These are phyloP conservation scores for Apocrypta bakeri DNA, from an alignment of 1,140 invertebrate species.

Conservation along the genomic window DNA sequence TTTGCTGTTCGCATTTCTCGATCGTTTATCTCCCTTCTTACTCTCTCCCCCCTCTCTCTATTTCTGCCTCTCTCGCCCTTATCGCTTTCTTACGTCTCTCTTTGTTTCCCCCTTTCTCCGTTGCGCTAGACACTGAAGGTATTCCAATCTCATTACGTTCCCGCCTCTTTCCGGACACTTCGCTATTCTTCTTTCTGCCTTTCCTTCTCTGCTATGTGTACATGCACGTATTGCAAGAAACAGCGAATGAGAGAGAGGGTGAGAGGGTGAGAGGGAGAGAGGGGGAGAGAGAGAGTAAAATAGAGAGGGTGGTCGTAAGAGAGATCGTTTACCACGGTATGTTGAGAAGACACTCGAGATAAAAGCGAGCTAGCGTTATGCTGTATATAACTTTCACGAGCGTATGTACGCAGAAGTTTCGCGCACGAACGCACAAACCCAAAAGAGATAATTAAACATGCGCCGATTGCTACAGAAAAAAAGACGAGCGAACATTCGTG, in stretches of 20 bases:
- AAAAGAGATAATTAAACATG: slow-evolving; percentile 50
- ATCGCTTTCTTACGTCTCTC: slow-evolving; percentile 55
- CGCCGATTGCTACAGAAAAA: slow-evolving; percentile 21
- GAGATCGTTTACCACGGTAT: slow-evolving; percentile 31
- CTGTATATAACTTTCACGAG: neutral
- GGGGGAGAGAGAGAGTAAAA: neutral
- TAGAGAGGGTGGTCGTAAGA: neutral
- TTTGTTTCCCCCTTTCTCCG: slow-evolving; percentile 43
- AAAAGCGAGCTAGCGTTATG: neutral
- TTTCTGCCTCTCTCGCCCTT: slow-evolving; percentile 55
- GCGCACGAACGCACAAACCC: slow-evolving; percentile 30
- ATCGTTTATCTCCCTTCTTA: slow-evolving; percentile 47
- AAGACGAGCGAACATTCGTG: neutral
- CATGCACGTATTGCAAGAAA: neutral
- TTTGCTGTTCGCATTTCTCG: slow-evolving; percentile 36
- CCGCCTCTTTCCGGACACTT: slow-evolving; percentile 39
- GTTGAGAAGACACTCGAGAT: slow-evolving; percentile 34
- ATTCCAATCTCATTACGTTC: slow-evolving; percentile 60
- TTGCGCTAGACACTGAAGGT: slow-evolving; percentile 45
- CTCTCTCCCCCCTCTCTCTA: slow-evolving; percentile 47
- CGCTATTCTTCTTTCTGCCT: slow-evolving; percentile 34
- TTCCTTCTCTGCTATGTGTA: neutral
- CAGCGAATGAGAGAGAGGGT: neutral
- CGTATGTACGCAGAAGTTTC: neutral
- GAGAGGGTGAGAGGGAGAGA: neutral